Percentiles rank a stretch among this genome's conserved stretches.
These are phyloP conservation scores for Enteromius trimaculatus DNA, from an alignment of 2,797 vertebrate species.

Conservation along the genomic window DNA sequence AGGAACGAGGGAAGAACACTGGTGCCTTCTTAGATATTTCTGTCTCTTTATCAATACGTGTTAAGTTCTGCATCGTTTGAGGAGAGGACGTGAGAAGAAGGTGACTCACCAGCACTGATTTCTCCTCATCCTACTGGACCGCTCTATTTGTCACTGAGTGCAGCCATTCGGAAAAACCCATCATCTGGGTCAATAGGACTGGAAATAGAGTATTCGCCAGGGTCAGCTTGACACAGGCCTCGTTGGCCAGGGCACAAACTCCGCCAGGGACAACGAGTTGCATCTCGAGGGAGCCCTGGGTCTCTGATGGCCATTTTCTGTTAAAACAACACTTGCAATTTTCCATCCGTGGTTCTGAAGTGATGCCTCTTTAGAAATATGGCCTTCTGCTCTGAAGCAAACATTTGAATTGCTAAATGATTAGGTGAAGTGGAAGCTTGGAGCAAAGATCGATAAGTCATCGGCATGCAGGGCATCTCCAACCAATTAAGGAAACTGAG, in stretches of 20 bases:
- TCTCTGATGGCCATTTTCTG: constrained; percentile 72
- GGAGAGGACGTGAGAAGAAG: constrained; percentile 67
- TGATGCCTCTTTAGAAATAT: constrained; percentile 37
- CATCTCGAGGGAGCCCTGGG: constrained; percentile 66
- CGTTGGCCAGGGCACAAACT: constrained; percentile 63
- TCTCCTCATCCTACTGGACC: constrained; percentile 71
- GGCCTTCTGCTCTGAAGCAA: constrained; percentile 45
- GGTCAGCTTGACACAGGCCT: constrained; percentile 73
- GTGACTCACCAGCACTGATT: constrained; percentile 72
- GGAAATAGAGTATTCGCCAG: constrained; percentile 80
- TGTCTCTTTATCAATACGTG: constrained; percentile 16
- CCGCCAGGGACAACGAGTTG: constrained; percentile 53
- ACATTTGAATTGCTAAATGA: constrained; percentile 67
- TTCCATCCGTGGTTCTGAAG: constrained; percentile 47
- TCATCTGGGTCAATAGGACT: constrained; percentile 84
- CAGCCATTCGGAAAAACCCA: constrained; percentile 84
- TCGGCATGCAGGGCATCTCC: constrained; percentile 60
- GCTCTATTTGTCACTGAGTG: constrained; percentile 80
- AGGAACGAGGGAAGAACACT: not conserved
- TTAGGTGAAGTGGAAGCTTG: constrained; percentile 64
- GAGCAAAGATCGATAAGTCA: constrained; percentile 70
- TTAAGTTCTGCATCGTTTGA: constrained; percentile 23
- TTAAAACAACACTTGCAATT: constrained; percentile 69
- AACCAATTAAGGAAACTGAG: constrained; percentile 64
- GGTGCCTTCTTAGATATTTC: constrained; percentile 14